Conservation (phyloP, 2,888 invertebrate species). For the Ormyrus pomaceus region DNA sequence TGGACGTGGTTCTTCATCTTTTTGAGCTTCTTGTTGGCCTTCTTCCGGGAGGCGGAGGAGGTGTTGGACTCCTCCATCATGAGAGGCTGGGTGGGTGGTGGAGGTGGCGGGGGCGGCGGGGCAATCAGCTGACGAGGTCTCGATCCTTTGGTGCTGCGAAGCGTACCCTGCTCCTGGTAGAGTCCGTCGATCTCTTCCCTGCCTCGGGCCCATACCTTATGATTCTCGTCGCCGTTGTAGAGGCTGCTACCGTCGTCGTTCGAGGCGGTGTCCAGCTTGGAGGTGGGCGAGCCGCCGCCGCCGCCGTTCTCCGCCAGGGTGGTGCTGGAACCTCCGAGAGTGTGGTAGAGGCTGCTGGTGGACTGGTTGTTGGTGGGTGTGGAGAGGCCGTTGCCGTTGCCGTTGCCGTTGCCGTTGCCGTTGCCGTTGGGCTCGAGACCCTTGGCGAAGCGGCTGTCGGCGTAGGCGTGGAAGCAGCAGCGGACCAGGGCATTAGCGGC, state of each 20-base stretch:
- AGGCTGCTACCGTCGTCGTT: constrained; percentile 79
- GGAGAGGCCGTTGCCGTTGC: constrained; percentile 72
- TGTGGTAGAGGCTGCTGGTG: constrained; percentile 70
- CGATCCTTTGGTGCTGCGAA: constrained; percentile 77
- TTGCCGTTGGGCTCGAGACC: constrained; percentile 72
- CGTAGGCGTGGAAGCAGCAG: constrained; percentile 98
- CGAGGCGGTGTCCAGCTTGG: constrained; percentile 49
- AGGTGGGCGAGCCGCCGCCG: constrained; percentile 29
- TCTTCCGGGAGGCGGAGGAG: constrained; percentile 66
- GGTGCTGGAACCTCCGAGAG: constrained; percentile 74
- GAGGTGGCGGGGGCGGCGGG: constrained; percentile 83
- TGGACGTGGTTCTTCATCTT: constrained; percentile 68
- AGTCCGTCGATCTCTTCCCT: constrained; percentile 86
- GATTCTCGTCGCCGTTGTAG: constrained; percentile 94
- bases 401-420: constrained; percentile 87
- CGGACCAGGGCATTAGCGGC: constrained; percentile 98
- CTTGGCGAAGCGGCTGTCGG: constrained; percentile 94
- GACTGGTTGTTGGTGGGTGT: constrained; percentile 53
- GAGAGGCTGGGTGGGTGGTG: constrained; percentile 74
- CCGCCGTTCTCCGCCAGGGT: constrained; percentile 67
- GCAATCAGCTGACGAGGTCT: constrained; percentile 91
- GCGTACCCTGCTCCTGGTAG: constrained; percentile 80
- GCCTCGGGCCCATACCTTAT: constrained; percentile 93
- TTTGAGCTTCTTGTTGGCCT: constrained; percentile 70
- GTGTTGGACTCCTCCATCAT: constrained; percentile 70